These are phyloP conservation scores for Drosophila aldrichi DNA, from an alignment of 2,888 invertebrate species.

Conservation along the genomic window DNA sequence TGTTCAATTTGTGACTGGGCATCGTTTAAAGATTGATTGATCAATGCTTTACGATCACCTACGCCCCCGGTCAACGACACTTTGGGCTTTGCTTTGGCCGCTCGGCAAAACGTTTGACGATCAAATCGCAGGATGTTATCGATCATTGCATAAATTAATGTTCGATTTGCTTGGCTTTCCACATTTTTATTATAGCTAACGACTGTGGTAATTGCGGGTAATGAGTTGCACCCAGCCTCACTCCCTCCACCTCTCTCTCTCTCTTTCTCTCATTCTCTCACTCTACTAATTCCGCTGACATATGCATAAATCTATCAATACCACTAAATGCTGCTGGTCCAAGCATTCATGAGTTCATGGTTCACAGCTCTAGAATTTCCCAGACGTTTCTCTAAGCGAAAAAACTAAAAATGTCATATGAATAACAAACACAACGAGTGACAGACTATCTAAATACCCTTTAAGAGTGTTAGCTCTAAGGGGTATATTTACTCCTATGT, in stretches of 20 bases:
- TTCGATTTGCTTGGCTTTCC: conserved; percentile 49
- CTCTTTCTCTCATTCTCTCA: conserved; percentile 19
- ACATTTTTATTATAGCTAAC: conserved; percentile 61
- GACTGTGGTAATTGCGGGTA: conserved; percentile 37
- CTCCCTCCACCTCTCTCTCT: conserved; percentile 12
- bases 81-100: conserved; percentile 61
- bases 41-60: conserved; percentile 77
- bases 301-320: conserved; percentile 57
- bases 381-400: conserved; percentile 10
- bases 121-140: conserved; percentile 84
- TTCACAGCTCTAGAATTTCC: conserved; percentile 9
- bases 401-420: conserved; percentile 28
- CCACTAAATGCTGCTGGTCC: conserved; percentile 44
- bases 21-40: conserved; percentile 79
- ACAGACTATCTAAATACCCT: background rate
- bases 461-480: background rate
- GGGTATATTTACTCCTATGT: too few relatives aligned
- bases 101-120: conserved; percentile 76
- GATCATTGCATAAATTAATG: conserved; percentile 82
- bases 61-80: conserved; percentile 55
- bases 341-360: conserved; percentile 19
- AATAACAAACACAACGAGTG: too few relatives aligned
- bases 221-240: conserved; percentile 40
- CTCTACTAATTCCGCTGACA: conserved; percentile 19
- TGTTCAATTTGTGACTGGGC: conserved; percentile 65